Evolutionary conservation across 2,888 invertebrate species (phyloP), one percentile per base, ranked within the genome.

Genomic region (Pollenia angustigena): DNA sequence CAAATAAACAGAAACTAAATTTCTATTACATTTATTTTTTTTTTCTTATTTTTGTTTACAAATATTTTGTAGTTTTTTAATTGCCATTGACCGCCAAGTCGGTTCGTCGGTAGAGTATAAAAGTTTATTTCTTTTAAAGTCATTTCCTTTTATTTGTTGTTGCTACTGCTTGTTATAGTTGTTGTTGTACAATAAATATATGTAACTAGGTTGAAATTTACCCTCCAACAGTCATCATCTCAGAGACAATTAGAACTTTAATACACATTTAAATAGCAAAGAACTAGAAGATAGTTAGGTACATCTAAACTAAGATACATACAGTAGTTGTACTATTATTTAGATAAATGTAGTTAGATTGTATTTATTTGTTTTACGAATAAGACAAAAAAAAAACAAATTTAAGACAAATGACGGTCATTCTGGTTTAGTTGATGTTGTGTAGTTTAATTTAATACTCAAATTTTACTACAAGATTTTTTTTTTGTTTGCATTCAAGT

Each of bases 1-100:
- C 12, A 81, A 66, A 81, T 18, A 62, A 72, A 56, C 32, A 50
- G 32, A 75, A 56, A 56, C 4, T n/a, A 14, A 44, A 52, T 23
- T 78, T 40, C 32, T 66, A 46, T 56, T 72, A 23, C 2, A 32
- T 32, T 32, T 32, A 6, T 0, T 58, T 42, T 62, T 32, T 52
- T 46, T 40, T 44, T 54, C n/a, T 16, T 32, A 11, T 50, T n/a
- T 50, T n/a, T 40, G 18, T 32, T 54, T 32, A 56, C 12, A 12
- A 40, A 2, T 32, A 42, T 69, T 80, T 81, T 42, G 16, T 48
- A 44, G 9, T 1, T 42, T 64, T 78, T 81, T 83, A 84, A 87
- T 88, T 87, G 88, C 85, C 88, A 88, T 88, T 88, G 88, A 88
- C 88, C 88, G 85, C 76, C 87, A 87, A 78, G 87, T 32, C 23